Base-by-base conservation (phyloP, 2,113 vertebrate species). In the Oxygymnocypris stewartii region DNA sequence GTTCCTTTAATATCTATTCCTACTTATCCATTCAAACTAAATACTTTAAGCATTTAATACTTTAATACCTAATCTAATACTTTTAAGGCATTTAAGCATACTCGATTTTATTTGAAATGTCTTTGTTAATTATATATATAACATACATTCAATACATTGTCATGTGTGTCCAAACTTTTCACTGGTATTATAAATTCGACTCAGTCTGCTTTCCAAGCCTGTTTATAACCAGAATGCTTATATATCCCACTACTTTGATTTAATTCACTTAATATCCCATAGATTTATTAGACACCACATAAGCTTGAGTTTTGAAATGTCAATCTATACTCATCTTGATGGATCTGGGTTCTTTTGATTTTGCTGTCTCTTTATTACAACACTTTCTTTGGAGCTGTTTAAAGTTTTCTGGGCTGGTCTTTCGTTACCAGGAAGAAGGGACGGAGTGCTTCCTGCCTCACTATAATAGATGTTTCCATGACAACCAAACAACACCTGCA, bases 401-500 rank as follows among this genome's bases (percentile, higher is more conserved):
- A 14, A 40, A 20, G 31, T 59, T 79, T 57, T 59, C 31, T 40
- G 11, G 6, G 37, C 11, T 18, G 6, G 2, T 61, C 23, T 42
- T 20, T 61, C 35, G 44, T 42, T 63, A 59, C 37, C 67, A 80
- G 82, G 63, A 79, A 81, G 73, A 57, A 40, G 74, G 49, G 42
- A 47, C n/a, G 18, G 16, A 40, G 59, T 61, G 47, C 82, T 88
- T 89, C 87, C 84, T 86, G 76, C 47, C 65, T 67, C 47, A 61
- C 54, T 78, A 49, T 84, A 59, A 16, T 87, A 84, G 78, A 44
- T 23, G 44, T 87, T 57, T 84, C 87, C 84, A 75, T 84, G 88
- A 88, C 85, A 87, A 91, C 90, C 82, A 49, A 78, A 79, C 83
- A 85, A 88, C 85, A 89, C 40, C 85, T 85, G 79, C 31, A 59